Base-by-base conservation (phyloP, 2,113 vertebrate genomes). In the Coregonus clupeaformis region DNA sequence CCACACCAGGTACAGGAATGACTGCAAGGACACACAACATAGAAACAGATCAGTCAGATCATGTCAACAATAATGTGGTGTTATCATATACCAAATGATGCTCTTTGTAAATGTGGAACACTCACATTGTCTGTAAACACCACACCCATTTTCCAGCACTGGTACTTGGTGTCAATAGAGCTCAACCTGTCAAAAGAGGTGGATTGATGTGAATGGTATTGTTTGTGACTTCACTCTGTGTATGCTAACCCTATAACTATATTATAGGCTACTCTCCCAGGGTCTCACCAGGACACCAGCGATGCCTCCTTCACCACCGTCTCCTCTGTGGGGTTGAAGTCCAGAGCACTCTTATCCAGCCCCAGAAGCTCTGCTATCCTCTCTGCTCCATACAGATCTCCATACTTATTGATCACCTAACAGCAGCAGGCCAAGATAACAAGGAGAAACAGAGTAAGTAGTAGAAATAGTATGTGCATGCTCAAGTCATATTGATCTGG, bases 81-180 rank as follows among this genome's bases (percentile, higher is more conserved):
- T 11, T 30, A 30, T 7, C 27, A 18, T 29, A 30, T 22, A 69
- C n/a, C 9, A 11, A 69, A 69, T 64, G 0, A 42, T 11, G 36
- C 36, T 42, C 36, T 42, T 42, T 42, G 36, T 42, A 42, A 12
- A 32, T 16, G 18, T 36, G 9, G 4, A 11, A 70, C 82, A 97
- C 97, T 94, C 80, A 99, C 97, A 0, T 99, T 99, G 90, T 99
- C 97, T 22, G 97, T 99, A 87, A 99, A 97, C 79, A 99, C 98
- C 74, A 98, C 98, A 27, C 98, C 98, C 2, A 99, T 85, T 86
- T 98, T 99, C 98, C 97, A 99, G 72, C 98, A 90, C 16, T 97
- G 96, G 85, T 99, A 98, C 83, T 98, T 99, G 27, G 96, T 97
- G 85, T 99, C 98, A 24, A 96, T 92, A 69, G 96, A 97, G 87